phyloP scores from a whole-genome alignment of 2,113 vertebrate species.

The Pagrus major region DNA sequence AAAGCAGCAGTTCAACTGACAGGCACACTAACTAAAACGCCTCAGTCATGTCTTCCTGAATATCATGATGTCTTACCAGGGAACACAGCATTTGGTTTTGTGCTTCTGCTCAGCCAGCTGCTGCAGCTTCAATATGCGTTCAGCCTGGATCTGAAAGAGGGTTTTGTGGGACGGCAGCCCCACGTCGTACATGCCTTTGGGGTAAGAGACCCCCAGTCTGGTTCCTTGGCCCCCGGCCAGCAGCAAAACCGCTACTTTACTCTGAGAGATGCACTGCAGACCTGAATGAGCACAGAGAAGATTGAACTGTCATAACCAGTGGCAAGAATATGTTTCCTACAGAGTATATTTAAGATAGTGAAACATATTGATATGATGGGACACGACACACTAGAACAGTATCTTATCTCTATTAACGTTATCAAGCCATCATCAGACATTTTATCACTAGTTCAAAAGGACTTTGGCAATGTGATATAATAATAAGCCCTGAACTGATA shows the following conservation, averaged over 20 bases:
- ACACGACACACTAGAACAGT: background rate
- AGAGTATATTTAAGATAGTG: slow-evolving; percentile 2
- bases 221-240: slow-evolving; percentile 96
- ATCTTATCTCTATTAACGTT: slow-evolving; percentile 36
- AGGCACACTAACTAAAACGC: background rate
- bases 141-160: slow-evolving; percentile 98
- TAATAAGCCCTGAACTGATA: slow-evolving; percentile 10
- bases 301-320: background rate
- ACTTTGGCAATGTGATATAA: slow-evolving; percentile 15
- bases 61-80: slow-evolving; percentile 87
- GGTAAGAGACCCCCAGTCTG: slow-evolving; percentile 93
- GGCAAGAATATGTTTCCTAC: background rate
- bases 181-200: slow-evolving; percentile 98
- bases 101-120: slow-evolving; percentile 88
- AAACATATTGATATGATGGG: background rate
- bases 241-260: slow-evolving; percentile 91
- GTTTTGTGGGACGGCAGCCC: slow-evolving; percentile 94
- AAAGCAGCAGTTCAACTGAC: slow-evolving; percentile 2
- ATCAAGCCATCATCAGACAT: background rate
- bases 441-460: slow-evolving; percentile 2
- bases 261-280: slow-evolving; percentile 87
- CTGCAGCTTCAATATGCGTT: slow-evolving; percentile 92
- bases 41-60: background rate
- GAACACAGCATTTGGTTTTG: slow-evolving; percentile 87
- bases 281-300: slow-evolving; percentile 78